Evolutionary conservation across 2,797 vertebrate species (phyloP), one percentile per base, ranked within the genome.

Genomic region (Enteromius fasciolatus): DNA sequence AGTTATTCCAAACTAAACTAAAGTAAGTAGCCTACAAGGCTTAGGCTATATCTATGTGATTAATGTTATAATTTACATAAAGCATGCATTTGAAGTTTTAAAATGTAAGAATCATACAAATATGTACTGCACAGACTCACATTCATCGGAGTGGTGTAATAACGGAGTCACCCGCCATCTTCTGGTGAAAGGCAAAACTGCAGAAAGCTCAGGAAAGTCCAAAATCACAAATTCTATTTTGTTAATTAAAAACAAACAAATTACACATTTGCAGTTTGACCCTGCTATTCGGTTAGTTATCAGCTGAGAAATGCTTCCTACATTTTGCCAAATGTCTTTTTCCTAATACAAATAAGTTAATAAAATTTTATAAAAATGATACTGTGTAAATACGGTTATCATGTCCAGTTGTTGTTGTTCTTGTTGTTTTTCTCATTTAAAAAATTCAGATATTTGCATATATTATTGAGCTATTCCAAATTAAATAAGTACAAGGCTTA

Each of bases 121-220:
- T 59, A 15, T 44, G 25, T 28, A 57, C 9, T 57, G 20, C 9
- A 57, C 1, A 0, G 8, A 25, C n/a, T 59, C 31, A 10, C 31
- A 39, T 18, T 18, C 15, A 23, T 57, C 17, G 14, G 75, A 6
- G 10, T 1, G 31, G 36, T 33, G 39, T 17, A 20, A 39, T 23
- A 17, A 36, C 63, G 44, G 68, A 73, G 12, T 72, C 54, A n/a
- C 3, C 4, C 69, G 31, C 79, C 79, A 64, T 74, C 79, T 41
- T 64, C 44, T 64, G 80, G 31, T 18, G 15, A 41, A 28, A n/a
- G 25, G 12, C 10, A 61, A 17, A 46, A 54, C 66, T 44, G 23
- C 63, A 52, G 17, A 63, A 6, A 10, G 12, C 23, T 39, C 6
- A 33, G 18, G 10, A 57, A 52, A 57, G 5, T 57, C 3, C 14